Percentiles rank a stretch among this genome's conserved stretches.
Conservation (phyloP, 2,797 vertebrate species). For the Oreochromis grahami region DNA sequence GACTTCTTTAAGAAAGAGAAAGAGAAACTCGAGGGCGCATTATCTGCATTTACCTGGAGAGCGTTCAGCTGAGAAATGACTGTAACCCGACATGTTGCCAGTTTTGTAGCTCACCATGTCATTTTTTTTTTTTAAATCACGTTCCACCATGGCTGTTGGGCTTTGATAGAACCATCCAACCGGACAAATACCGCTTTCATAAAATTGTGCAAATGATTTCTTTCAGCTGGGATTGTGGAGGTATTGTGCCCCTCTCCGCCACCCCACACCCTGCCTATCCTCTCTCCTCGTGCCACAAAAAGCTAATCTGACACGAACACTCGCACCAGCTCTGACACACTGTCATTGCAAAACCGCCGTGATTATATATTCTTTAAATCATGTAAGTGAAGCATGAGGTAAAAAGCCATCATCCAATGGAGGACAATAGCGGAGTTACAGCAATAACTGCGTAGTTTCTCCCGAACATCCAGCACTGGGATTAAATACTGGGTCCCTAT, state of each 20-base stretch:
- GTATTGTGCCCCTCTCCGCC: conserved; percentile 38
- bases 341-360: conserved; percentile 54
- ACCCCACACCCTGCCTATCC: conserved; percentile 3
- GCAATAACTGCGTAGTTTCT: conserved; percentile 28
- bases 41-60: conserved; percentile 69
- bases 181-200: conserved; percentile 67
- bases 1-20: conserved; percentile 53
- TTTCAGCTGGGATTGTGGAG: conserved; percentile 64
- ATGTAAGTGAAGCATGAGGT: conserved; percentile 50
- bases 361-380: conserved; percentile 59
- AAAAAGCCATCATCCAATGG: conserved; percentile 32
- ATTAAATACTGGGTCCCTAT: conserved; percentile 29
- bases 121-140: conserved; percentile 32
- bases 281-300: conserved; percentile 51
- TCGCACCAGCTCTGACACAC: conserved; percentile 47
- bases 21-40: conserved; percentile 51
- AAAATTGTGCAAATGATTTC: conserved; percentile 65
- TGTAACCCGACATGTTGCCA: conserved; percentile 40
- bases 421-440: conserved; percentile 37
- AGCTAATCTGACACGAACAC: conserved; percentile 72
- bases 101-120: conserved; percentile 50
- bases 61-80: conserved; percentile 62
- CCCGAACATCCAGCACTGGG: background rate
- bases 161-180: conserved; percentile 66
- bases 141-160: conserved; percentile 41